Conservation (phyloP, 92 coral and sea anemone species). For the Zoanthus solanderi region DNA sequence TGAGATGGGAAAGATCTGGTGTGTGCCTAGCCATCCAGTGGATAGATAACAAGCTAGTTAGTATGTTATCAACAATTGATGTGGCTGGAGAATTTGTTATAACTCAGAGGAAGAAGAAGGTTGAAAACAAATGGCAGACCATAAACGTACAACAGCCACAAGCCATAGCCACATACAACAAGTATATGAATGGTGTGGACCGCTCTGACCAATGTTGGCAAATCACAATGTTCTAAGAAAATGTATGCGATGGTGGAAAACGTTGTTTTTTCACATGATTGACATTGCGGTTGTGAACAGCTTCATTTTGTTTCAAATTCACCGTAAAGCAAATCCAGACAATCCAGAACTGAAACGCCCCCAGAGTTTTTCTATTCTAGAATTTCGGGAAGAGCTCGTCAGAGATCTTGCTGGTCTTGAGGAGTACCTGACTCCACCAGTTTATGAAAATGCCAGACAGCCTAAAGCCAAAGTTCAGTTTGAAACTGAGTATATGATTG, state of each 20-base stretch:
- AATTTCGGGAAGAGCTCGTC: constrained; percentile 35
- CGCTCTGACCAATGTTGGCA: constrained; percentile 32
- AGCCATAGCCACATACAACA: constrained; percentile 64
- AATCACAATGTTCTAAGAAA: constrained; percentile 30
- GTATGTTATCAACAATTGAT: constrained; percentile 66
- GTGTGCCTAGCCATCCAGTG: constrained; percentile 65
- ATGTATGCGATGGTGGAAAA: constrained; percentile 60
- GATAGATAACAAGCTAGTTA: constrained; percentile 68
- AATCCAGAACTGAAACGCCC: constrained; percentile 19
- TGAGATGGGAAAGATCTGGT: constrained; percentile 58
- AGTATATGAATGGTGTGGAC: constrained; percentile 56
- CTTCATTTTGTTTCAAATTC: constrained; percentile 23
- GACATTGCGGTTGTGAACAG: constrained; percentile 37
- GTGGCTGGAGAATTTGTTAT: constrained; percentile 55
- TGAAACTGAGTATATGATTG: constrained; percentile 36
- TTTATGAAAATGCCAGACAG: constrained; percentile 22
- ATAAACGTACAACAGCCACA: constrained; percentile 65
- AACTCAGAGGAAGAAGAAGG: constrained; percentile 58
- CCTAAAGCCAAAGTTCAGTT: constrained; percentile 21
- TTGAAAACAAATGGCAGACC: constrained; percentile 43
- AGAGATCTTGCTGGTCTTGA: constrained; percentile 40
- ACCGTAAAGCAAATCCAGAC: constrained; percentile 37
- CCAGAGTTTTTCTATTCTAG: constrained; percentile 30
- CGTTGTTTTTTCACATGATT: constrained; percentile 32
- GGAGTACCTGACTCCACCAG: constrained; percentile 34